Base-by-base conservation (phyloP, 1,140 invertebrate genomes). In the Saccostrea echinata region DNA sequence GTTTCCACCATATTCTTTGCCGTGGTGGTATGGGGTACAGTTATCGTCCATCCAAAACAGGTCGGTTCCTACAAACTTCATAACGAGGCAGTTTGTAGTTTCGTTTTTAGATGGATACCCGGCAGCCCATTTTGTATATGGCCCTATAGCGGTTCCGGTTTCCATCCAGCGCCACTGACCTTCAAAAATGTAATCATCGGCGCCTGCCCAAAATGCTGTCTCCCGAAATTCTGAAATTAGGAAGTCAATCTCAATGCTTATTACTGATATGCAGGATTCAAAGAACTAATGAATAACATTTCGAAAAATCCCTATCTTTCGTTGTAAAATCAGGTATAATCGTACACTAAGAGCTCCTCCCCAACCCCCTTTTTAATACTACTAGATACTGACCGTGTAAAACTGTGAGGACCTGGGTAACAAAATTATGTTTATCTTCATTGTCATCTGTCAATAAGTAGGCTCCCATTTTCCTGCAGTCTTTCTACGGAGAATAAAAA, bases 401-500 rank as follows among this genome's bases (percentile, higher is more conserved):
- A 18, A 86, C 64, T 18, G 35, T 86, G 11, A 86, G 21, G 43
- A 86, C 16, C 35, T 80, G 43, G 0, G 85, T 53, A 13, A 86
- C 51, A 27, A 80, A 86, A 16, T 86, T 76, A 61, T 86, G 85
- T 81, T 86, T 86, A n/a, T 86, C 85, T 52, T 86, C 85, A 53
- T 80, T 86, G 85, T 86, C 85, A 80, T 86, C 85, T 13, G 85
- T 76, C 33, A 80, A 27, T 1, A 86, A 52, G 30, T 53, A 86
- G 43, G 35, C 85, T 8, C 85, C 85, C 16, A 30, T 55, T 9
- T 80, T 71, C n/a, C 85, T 86, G 68, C 85, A 86, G 24, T 76
- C 53, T 81, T 30, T 86, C 85, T 86, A 21, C 21, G 43, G 51
- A 51, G 18, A 18, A 53, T 35, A 86, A 71, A 12, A 6, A 18